A percentile compares a stretch with the other conserved stretches of the same genome.
These are phyloP conservation scores for Beris chalybata DNA, from an alignment of 2,888 invertebrate genomes.

Conservation along the genomic window DNA sequence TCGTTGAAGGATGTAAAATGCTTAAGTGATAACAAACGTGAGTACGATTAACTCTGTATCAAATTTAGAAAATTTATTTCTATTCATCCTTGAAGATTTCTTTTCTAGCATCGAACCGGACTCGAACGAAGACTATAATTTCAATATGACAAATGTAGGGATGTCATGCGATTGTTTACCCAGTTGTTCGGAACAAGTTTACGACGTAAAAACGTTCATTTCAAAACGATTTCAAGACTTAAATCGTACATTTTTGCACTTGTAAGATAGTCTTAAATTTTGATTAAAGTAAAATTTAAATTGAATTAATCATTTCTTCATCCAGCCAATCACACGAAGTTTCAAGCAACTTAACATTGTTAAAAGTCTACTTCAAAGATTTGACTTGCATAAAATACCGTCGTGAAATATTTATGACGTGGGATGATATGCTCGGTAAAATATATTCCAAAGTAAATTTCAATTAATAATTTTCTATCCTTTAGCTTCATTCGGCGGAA, in stretches of 20 bases:
- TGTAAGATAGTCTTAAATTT: neutral
- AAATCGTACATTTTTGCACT: neutral
- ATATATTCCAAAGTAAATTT: neutral
- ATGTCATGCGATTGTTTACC: conserved; percentile 43
- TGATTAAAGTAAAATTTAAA: neutral
- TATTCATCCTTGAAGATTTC: conserved; percentile 37
- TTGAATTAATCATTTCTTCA: neutral
- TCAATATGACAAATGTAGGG: conserved; percentile 35
- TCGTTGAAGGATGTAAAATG: conserved; percentile 41
- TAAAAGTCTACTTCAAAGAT: conserved; percentile 50
- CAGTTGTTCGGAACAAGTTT: conserved; percentile 40
- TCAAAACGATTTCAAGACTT: conserved; percentile 15
- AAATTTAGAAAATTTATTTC: neutral
- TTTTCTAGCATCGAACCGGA: conserved; percentile 38
- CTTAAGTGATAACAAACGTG: conserved; percentile 41
- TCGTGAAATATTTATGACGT: conserved; percentile 59
- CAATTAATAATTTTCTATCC: conserved; percentile 30
- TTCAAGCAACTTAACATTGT: conserved; percentile 42
- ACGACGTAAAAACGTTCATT: conserved; percentile 33
- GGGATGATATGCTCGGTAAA: conserved; percentile 62
- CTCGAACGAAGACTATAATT: conserved; percentile 11
- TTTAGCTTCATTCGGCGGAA: conserved; percentile 65
- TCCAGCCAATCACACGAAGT: neutral
- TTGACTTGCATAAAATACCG: conserved; percentile 61
- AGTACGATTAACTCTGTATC: conserved; percentile 1